phyloP scores from a whole-genome alignment of 1,140 invertebrate species.

The Lordiphosa mommai region DNA sequence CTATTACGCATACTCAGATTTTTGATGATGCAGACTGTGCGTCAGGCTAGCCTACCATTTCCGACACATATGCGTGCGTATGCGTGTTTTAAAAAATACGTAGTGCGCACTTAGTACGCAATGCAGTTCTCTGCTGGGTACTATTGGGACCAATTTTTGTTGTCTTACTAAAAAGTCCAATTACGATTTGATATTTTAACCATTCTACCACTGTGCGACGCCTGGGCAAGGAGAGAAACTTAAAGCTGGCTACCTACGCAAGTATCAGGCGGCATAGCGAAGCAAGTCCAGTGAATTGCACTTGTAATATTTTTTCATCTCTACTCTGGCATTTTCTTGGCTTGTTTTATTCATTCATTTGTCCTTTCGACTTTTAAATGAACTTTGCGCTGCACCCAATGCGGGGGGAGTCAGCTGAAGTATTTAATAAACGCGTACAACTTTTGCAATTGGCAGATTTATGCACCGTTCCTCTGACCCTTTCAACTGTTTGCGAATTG shows the following conservation, averaged over 20 bases:
- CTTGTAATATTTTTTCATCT: constrained; percentile 30
- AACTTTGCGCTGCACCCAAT: constrained; percentile 51
- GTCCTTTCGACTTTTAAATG: constrained; percentile 74
- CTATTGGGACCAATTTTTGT: too few relatives aligned
- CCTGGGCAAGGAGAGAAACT: constrained; percentile 17
- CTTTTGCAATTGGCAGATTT: constrained; percentile 73
- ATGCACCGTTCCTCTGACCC: constrained; percentile 12
- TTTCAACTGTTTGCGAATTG: not conserved
- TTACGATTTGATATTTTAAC: too few relatives aligned
- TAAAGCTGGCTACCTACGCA: constrained; percentile 31
- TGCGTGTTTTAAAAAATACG: too few relatives aligned
- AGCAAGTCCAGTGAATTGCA: constrained; percentile 43
- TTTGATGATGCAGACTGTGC: too few relatives aligned
- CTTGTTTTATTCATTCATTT: constrained; percentile 69
- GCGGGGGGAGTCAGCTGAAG: constrained; percentile 8
- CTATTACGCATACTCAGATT: too few relatives aligned
- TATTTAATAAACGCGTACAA: constrained; percentile 48
- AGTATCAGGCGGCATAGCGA: constrained; percentile 12
- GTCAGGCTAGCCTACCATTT: too few relatives aligned
- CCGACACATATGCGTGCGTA: too few relatives aligned
- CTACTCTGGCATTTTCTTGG: constrained; percentile 25
- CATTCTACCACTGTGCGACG: not conserved
- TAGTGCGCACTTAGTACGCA: too few relatives aligned
- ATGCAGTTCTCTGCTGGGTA: too few relatives aligned
- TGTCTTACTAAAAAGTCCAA: too few relatives aligned